Base-by-base conservation (phyloP, 2,888 invertebrate genomes). In the Mystacides longicornis region DNA sequence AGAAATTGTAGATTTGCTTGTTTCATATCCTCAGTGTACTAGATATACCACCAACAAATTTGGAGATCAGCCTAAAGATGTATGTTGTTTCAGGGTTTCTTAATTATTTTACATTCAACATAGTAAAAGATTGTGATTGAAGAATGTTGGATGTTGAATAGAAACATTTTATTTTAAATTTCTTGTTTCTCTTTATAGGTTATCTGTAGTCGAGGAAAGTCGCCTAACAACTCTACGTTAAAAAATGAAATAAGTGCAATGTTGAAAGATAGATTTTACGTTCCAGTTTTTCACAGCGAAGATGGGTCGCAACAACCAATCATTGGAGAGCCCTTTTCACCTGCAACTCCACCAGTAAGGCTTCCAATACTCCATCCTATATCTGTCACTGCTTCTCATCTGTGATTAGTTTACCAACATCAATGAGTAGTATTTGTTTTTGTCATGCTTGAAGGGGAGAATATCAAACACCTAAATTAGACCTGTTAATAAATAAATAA, bases 21-120 rank as follows among this genome's bases (percentile, higher is more conserved):
- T 89, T 0, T 83, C 87, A 0, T 93, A 90, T 76, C 84, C 89
- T 11, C 83, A 87, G 67, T 93, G 93, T 71, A 84, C 89, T 69
- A 84, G 80, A 65, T 71, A 73, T 23, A 75, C 82, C 2, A 78
- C 69, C 63, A 97, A 97, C 71, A 89, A 86, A 67, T 86, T 82
- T 64, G 84, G 83, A 1, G 80, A 86, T 62, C 80, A 82, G 54
- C 83, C 95, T 2, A 81, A 79, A 67, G 86, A 93, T 70, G 93
- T 94, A 67, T 78, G 57, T 37, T 42, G 3, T 22, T 23, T 16
- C 37, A 23, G 2, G 5, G 19, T 46, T 51, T 3, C 18, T 37
- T 42, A 2, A 51, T 51, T 37, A 16, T 21, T 20, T 46, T 7
- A 20, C 31, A 18, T 50, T 31, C 16, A 16, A n/a, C 43, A 43